phyloP scores from a whole-genome alignment of 2,113 vertebrate genomes.

The Caretta caretta region DNA sequence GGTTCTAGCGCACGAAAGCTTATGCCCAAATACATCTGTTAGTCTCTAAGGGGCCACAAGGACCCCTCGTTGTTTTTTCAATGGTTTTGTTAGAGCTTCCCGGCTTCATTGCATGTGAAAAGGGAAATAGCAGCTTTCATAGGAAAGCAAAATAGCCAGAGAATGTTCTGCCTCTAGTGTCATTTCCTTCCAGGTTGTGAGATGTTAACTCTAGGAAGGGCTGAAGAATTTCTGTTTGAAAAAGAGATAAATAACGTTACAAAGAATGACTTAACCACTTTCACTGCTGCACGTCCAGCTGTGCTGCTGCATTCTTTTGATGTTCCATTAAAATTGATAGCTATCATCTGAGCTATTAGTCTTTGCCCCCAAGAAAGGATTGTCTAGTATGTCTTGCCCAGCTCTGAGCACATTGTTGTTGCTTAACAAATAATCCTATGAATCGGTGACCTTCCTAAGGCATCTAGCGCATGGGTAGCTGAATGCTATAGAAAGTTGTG shows the following conservation, averaged over 20 bases:
- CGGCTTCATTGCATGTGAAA: neutral
- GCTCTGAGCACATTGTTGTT: neutral
- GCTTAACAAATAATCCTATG: neutral
- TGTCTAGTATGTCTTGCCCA: neutral
- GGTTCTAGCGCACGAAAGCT: too few relatives aligned
- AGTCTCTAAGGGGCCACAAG: too few relatives aligned
- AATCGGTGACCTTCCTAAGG: neutral
- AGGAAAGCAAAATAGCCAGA: constrained; percentile 8
- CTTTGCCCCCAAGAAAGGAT: neutral
- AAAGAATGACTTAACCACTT: constrained; percentile 31
- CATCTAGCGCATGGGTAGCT: neutral
- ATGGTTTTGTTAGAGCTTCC: neutral
- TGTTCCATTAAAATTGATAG: neutral
- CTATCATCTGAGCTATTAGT: neutral
- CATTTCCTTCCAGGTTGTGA: neutral
- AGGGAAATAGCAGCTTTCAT: neutral
- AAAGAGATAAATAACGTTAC: neutral
- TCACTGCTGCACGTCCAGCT: neutral
- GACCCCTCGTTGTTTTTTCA: neutral
- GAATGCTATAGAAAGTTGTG: neutral
- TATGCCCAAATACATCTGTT: too few relatives aligned
- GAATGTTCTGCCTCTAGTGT: neutral
- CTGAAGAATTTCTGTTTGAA: neutral
- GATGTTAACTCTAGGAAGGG: neutral
- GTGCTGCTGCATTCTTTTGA: constrained; percentile 32